Base-by-base conservation (phyloP, 2,888 invertebrate genomes). In the Oxyteleia sp. region DNA sequence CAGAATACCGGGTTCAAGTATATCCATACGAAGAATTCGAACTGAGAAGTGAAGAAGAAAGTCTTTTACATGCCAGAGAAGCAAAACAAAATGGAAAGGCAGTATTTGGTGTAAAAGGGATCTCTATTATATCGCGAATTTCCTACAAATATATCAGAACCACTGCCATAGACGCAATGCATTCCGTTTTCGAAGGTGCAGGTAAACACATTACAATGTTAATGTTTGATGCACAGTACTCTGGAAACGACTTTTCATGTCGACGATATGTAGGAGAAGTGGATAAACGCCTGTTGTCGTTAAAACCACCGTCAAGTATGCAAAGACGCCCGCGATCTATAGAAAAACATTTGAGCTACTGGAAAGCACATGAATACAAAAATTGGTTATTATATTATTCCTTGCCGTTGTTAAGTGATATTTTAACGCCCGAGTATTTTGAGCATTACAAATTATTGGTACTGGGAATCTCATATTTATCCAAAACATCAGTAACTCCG, bases 281-380 rank as follows among this genome's bases (percentile, higher is more conserved):
- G 83, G 66, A 66, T 20, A 5, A 49, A 7, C 47, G 49, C 11
- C 13, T 64, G 23, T 13, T 4, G 11, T 29, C 16, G 11, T 23
- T 55, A 10, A 26, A 29, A 15, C 88, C 18, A 80, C 87, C 16
- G 29, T 75, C 76, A 1, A 82, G 69, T 55, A 38, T 86, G 18
- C 66, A 71, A 13, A 43, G 86, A 78, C 15, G 72, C 18, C 83
- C 84, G 0, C 59, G 85, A 23, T 59, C 61, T 1, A 74, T 89
- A 10, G 55, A 51, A n/a, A 82, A 85, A 16, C 29, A 63, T 29
- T 38, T 71, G 1, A 71, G 32, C 0, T 74, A 86, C 59, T 88
- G 86, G 86, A 88, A 89, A 72, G 85, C 85, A 0, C 72, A 69
- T 7, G 88, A 87, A 38, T 57, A 84, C 2, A 87, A 85, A 84